Evolutionary conservation across 1,140 invertebrate species (phyloP).

Genomic region (Lerema accius): DNA sequence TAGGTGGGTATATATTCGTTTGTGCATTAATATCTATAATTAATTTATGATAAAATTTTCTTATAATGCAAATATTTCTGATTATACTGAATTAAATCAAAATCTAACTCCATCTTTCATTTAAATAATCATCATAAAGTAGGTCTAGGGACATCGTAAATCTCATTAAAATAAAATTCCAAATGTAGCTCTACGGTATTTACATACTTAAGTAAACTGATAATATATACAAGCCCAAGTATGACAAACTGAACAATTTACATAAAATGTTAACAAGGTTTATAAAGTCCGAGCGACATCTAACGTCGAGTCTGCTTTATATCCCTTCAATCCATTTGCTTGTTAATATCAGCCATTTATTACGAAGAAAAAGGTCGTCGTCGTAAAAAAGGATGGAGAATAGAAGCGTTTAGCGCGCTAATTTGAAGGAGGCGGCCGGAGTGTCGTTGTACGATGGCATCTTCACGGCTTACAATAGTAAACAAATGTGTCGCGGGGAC

Average conservation of each 20-base stretch:
- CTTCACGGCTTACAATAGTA: slow-evolving; percentile 79
- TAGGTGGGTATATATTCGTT: too few species aligned
- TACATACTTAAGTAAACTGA: neutral
- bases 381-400: slow-evolving; percentile 51
- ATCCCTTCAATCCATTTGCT: slow-evolving; percentile 21
- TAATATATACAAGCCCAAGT: slow-evolving; percentile 1
- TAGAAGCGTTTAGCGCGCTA: slow-evolving; percentile 68
- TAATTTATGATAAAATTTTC: neutral
- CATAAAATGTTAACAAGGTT: slow-evolving; percentile 22
- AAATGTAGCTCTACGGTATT: neutral
- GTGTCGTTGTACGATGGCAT: slow-evolving; percentile 73
- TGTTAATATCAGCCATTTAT: slow-evolving; percentile 24
- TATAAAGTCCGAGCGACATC: slow-evolving; percentile 8
- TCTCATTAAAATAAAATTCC: neutral
- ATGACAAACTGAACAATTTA: slow-evolving; percentile 11
- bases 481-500: slow-evolving; percentile 77
- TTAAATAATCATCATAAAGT: neutral
- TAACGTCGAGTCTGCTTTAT: slow-evolving; percentile 11
- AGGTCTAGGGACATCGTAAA: neutral
- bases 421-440: slow-evolving; percentile 67
- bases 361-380: slow-evolving; percentile 26
- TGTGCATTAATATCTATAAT: too few species aligned
- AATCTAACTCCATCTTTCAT: neutral
- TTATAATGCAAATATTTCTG: too few species aligned
- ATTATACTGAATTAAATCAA: neutral